Conservation (phyloP, 2,113 vertebrate species). For the Dromiciops gliroides region DNA sequence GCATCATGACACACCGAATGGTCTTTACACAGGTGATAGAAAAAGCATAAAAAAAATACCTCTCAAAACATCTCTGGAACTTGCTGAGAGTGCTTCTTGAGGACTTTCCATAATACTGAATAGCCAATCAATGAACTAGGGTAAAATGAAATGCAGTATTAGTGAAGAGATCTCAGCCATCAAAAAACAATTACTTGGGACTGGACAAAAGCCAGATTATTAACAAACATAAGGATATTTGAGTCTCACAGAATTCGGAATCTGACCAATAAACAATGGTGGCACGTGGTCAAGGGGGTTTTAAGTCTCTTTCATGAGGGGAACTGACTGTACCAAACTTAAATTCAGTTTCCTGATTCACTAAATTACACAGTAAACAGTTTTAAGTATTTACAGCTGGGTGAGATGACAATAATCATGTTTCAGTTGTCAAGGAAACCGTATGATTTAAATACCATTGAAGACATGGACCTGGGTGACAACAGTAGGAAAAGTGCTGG, state of each 20-base stretch:
- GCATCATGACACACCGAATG: slow-evolving; percentile 11
- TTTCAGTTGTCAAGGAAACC: no score
- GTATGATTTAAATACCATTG: no score
- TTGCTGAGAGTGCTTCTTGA: slow-evolving; percentile 83
- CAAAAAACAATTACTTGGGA: neutral
- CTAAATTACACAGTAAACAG: neutral
- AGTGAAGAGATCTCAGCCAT: slow-evolving; percentile 32
- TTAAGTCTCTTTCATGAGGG: neutral
- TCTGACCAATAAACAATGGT: neutral
- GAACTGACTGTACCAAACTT: neutral
- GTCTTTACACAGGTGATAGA: neutral
- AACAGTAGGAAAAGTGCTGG: no score
- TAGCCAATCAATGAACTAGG: slow-evolving; percentile 96
- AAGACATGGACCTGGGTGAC: no score
- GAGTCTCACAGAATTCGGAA: neutral
- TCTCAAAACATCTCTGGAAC: slow-evolving; percentile 85
- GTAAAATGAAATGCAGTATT: slow-evolving; percentile 63
- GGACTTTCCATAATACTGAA: slow-evolving; percentile 89
- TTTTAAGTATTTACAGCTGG: neutral
- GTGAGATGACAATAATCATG: neutral
- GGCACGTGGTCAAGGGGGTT: neutral
- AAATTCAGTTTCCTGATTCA: neutral
- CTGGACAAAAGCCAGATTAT: no score
- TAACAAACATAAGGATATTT: rapidly evolving
- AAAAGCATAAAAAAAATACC: slow-evolving; percentile 82